phyloP scores from a whole-genome alignment of 2,888 invertebrate species.

The Alcis repandata region DNA sequence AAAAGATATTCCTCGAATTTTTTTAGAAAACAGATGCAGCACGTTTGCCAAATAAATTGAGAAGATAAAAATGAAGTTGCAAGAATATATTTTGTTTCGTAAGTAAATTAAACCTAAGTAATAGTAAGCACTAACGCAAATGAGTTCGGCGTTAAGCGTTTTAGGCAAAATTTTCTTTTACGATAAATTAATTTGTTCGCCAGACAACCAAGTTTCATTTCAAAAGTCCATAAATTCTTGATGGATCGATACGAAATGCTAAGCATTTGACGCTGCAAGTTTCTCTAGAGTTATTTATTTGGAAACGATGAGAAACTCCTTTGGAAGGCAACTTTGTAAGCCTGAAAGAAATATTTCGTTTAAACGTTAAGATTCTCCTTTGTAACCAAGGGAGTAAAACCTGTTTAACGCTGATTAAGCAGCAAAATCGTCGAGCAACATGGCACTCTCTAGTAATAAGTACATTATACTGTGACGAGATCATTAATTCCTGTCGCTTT shows the following conservation, averaged over 20 bases:
- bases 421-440: conserved; percentile 1
- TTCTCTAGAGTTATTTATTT: conserved; percentile 36
- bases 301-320: conserved; percentile 31
- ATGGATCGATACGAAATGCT: conserved; percentile 36
- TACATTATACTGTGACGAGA: background rate
- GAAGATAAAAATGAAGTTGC: background rate
- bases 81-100: background rate
- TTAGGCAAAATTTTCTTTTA: conserved; percentile 21
- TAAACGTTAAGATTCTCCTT: conserved; percentile 16
- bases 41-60: background rate
- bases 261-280: conserved; percentile 37
- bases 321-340: conserved; percentile 35
- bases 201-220: conserved; percentile 30
- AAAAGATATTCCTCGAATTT: background rate
- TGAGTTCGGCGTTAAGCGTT: conserved; percentile 13
- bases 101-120: background rate
- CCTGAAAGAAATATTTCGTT: conserved; percentile 28
- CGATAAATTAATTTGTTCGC: conserved; percentile 29
- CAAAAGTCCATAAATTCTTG: conserved; percentile 25
- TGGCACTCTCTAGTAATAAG: background rate
- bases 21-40: conserved; percentile 1
- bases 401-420: background rate
- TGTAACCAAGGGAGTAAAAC: conserved; percentile 2
- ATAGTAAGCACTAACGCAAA: background rate
- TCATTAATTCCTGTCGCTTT: conserved; percentile 12